Base-by-base conservation (phyloP, 2,888 invertebrate species). In the Dendrolimus houi region DNA sequence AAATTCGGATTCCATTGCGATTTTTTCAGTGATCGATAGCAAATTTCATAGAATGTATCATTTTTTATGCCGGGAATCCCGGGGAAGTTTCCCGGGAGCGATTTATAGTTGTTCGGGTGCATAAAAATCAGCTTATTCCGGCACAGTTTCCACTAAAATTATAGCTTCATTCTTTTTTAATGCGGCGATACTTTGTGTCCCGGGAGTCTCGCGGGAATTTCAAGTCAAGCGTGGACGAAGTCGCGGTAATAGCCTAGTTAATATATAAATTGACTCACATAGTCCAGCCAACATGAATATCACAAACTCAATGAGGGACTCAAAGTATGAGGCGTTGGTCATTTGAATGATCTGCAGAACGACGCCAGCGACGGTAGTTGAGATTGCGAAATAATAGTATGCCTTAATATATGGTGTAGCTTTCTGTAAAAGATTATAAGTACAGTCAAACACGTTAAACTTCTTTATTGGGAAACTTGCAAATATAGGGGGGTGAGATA, bases 311-410 rank as follows among this genome's bases (percentile, higher is more conserved):
- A 83, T 1, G 1, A 64, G 52, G 8, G 64, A 54, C 0, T 64
- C 58, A 2, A 55, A 42, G n/a, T 60, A 13, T 0, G 40, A 1
- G 0, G 64, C 52, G 2, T 54, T 58, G 0, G 59, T 55, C 0
- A 73, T 14, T 8, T 74, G 72, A 0, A 81, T 54, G 0, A 85
- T 58, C 55, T 74, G 70, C 9, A 83, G 12, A 1, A 81, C 8
- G 0, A 78, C 10, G 0, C 74, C 64, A 0, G 78, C 78, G 0
- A 77, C 58, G 0, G 74, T 65, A 0, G 83, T 81, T 12, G 71
- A 68, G 2, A 84, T 59, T 0, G 79, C 69, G 62, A 82, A 87
- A 63, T 82, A 84, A 65, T 81, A 87, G 64, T 72, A 86, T 0
- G 62, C 59, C 55, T 72, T 79, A n/a, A 86, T 59, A 58, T 62